Conservation (phyloP, 2,888 invertebrate species). For the Pseudococcus longispinus region DNA sequence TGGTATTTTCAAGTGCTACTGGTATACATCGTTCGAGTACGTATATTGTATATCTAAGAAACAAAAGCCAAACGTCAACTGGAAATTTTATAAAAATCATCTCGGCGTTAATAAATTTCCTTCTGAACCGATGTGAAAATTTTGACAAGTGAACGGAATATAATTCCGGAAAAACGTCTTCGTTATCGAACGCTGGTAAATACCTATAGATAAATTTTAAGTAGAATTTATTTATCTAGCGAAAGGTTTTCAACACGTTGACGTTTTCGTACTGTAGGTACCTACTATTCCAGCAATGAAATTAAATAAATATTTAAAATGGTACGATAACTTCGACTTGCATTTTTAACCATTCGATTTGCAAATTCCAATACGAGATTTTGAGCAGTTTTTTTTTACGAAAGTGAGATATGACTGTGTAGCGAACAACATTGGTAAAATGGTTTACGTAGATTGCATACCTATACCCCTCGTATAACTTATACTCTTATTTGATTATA, state of each 20-base stretch:
- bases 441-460: background rate
- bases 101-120: background rate
- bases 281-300: background rate
- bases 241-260: background rate
- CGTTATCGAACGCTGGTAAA: background rate
- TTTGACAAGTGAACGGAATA: background rate
- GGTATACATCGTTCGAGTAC: background rate
- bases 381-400: background rate
- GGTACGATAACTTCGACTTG: background rate
- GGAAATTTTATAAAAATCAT: slow-evolving; percentile 3
- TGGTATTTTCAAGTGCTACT: background rate
- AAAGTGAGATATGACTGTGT: background rate
- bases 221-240: background rate
- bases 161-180: background rate
- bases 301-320: slow-evolving; percentile 15
- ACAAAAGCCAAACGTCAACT: background rate
- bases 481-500: background rate
- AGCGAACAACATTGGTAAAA: background rate
- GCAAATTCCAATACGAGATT: background rate
- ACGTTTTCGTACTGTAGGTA: background rate
- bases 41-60: background rate
- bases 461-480: too few relatives aligned
- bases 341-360: slow-evolving; percentile 16
- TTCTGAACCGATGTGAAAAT: background rate
- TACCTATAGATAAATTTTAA: background rate